A percentile compares a stretch with the other conserved stretches of the same genome.
These are phyloP conservation scores for Aphelocoma californica DNA, from an alignment of 2,797 vertebrate genomes.

Conservation along the genomic window DNA sequence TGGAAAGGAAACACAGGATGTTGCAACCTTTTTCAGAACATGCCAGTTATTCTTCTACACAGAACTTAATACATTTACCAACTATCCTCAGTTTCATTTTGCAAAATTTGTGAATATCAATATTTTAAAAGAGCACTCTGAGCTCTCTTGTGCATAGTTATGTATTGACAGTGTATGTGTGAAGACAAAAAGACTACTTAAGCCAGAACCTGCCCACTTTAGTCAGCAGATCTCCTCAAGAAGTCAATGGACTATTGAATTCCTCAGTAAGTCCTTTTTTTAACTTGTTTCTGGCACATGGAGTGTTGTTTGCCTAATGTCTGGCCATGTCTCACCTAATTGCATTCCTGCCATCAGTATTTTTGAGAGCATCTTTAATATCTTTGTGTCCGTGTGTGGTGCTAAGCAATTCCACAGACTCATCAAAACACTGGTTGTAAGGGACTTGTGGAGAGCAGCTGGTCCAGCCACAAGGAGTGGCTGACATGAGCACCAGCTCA, in stretches of 20 bases:
- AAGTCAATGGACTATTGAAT: neutral
- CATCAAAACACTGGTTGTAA: neutral
- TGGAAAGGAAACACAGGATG: neutral
- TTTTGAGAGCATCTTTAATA: neutral
- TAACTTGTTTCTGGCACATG: neutral
- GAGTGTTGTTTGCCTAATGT: neutral
- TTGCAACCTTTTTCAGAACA: neutral
- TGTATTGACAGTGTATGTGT: neutral
- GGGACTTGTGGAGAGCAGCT: neutral
- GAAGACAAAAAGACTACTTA: neutral
- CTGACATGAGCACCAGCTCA: accelerated
- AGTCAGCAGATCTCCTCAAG: neutral
- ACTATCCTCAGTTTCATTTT: neutral
- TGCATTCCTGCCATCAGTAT: neutral
- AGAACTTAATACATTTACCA: neutral
- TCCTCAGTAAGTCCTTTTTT: neutral
- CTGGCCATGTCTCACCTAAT: neutral
- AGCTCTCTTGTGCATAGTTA: neutral
- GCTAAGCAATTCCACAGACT: neutral
- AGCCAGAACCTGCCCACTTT: neutral
- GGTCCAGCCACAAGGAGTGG: neutral
- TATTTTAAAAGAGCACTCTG: neutral
- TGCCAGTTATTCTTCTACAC: neutral
- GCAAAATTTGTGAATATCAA: neutral
- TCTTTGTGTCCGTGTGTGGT: neutral